phyloP scores from a whole-genome alignment of 2,113 vertebrate species.

The Nyctibius bracteatus region DNA sequence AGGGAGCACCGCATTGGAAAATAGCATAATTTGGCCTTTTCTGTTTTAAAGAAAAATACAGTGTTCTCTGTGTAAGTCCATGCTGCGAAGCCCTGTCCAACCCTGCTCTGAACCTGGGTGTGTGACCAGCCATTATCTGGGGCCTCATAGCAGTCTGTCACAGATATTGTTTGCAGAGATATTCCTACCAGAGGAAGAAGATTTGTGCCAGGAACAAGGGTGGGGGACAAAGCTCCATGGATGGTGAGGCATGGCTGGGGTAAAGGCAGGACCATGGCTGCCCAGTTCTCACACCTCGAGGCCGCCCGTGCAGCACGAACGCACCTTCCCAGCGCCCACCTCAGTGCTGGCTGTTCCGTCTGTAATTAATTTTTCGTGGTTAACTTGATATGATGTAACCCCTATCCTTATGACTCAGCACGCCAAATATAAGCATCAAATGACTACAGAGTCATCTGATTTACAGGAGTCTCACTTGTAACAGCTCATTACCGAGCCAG shows the following conservation, averaged over 20 bases:
- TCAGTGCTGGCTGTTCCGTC: neutral
- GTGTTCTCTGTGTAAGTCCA: neutral
- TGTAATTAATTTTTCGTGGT: conserved; percentile 4
- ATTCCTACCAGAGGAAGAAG: neutral
- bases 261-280: neutral
- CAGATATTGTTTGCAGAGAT: neutral
- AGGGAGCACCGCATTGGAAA: neutral
- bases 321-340: neutral
- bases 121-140: neutral
- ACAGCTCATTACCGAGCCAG: conserved; percentile 32
- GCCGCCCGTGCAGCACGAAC: neutral
- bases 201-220: neutral
- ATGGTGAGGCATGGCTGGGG: neutral
- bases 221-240: neutral
- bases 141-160: neutral
- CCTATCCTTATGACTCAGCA: conserved; percentile 57
- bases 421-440: conserved; percentile 44
- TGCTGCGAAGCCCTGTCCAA: neutral
- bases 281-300: neutral
- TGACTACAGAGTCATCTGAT: conserved; percentile 69
- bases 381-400: conserved; percentile 46
- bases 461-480: conserved; percentile 53
- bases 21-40: neutral
- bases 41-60: neutral
- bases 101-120: conserved; percentile 12